Percentiles rank a stretch among this genome's conserved stretches.
Conservation (phyloP, 1,140 invertebrate species). For the Limonius californicus region DNA sequence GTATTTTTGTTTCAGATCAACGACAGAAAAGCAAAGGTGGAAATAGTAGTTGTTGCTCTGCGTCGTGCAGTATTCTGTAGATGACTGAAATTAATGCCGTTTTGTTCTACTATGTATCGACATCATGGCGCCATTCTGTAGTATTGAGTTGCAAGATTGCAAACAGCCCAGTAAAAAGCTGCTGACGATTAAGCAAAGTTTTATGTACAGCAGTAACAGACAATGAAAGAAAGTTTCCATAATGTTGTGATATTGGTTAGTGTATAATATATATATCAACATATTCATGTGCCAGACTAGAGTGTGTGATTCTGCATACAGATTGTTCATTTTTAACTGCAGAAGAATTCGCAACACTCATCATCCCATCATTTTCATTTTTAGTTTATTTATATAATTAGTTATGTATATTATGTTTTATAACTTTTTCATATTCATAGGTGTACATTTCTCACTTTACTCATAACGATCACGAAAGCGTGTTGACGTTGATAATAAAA, state of each 20-base stretch:
- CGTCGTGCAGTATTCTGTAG: constrained; percentile 90
- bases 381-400: constrained; percentile 20
- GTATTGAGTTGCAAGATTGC: constrained; percentile 21
- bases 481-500: not conserved
- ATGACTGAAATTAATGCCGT: constrained; percentile 23
- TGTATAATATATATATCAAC: constrained; percentile 36
- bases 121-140: constrained; percentile 7
- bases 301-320: constrained; percentile 36
- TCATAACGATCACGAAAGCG: constrained; percentile 1
- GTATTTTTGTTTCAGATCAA: constrained; percentile 73
- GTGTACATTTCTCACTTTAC: constrained; percentile 16
- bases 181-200: constrained; percentile 10
- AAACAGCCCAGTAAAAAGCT: constrained; percentile 20
- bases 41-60: constrained; percentile 86
- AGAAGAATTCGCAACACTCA: constrained; percentile 3
- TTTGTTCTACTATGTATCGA: constrained; percentile 2
- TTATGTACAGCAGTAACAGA: constrained; percentile 7
- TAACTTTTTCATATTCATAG: constrained; percentile 15
- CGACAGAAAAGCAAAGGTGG: constrained; percentile 92
- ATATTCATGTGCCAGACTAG: constrained; percentile 45
- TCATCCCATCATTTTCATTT: not conserved
- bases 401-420: constrained; percentile 24
- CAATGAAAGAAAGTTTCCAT: constrained; percentile 30
- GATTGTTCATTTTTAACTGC: constrained; percentile 19
- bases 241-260: constrained; percentile 44